phyloP scores from a whole-genome alignment of 2,888 invertebrate genomes.

The Balanococcus diminutus region DNA sequence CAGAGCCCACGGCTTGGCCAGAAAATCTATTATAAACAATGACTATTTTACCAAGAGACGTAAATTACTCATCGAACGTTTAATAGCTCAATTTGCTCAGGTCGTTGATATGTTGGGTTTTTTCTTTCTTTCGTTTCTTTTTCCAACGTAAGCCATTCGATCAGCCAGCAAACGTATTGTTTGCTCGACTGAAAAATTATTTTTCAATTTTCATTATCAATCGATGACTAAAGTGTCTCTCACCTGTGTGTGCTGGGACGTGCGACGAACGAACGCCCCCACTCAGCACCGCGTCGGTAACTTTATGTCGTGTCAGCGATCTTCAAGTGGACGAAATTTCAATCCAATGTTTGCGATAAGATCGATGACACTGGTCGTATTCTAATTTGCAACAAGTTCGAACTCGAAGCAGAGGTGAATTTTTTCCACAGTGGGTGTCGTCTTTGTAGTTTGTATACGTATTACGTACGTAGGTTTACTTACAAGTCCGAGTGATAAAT shows the following conservation, averaged over 20 bases:
- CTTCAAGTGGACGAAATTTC: background rate
- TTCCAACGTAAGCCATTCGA: background rate
- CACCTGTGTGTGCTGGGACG: background rate
- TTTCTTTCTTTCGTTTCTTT: background rate
- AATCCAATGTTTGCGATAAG: background rate
- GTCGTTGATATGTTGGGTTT: background rate
- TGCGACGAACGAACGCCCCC: no score
- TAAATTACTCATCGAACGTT: constrained; percentile 48
- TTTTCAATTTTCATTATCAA: background rate
- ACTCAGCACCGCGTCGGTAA: no score
- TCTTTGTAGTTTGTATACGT: no score
- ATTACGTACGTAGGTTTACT: background rate
- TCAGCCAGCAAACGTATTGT: background rate
- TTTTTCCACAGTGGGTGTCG: background rate
- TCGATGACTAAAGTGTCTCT: background rate
- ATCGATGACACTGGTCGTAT: background rate
- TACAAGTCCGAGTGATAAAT: background rate
- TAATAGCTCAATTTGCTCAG: constrained; percentile 48
- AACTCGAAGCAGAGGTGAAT: no score
- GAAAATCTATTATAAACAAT: constrained; percentile 20
- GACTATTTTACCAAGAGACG: background rate
- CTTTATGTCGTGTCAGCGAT: no score
- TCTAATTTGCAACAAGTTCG: background rate
- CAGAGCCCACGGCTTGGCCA: no score
- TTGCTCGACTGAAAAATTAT: background rate